A percentile compares a stretch with the other conserved stretches of the same genome.
phyloP scores from a whole-genome alignment of 2,113 vertebrate genomes.

The Delphinus delphis region DNA sequence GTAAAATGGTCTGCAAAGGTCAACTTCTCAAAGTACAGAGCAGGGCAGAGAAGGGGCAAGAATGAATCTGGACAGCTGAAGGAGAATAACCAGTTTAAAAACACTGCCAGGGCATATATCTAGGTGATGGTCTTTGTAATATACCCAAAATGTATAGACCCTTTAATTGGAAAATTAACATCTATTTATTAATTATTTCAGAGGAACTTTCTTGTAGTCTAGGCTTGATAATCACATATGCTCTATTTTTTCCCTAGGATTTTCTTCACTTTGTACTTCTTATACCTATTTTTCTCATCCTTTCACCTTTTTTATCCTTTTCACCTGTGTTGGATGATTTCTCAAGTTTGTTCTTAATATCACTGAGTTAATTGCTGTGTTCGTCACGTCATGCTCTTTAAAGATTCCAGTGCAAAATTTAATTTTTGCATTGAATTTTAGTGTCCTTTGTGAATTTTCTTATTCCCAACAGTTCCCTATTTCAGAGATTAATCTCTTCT shows the following conservation, averaged over 20 bases:
- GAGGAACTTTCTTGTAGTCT: not conserved
- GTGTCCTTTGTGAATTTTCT: conserved; percentile 4
- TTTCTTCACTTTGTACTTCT: not conserved
- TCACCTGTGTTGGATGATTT: not conserved
- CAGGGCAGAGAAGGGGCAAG: not conserved
- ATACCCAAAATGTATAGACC: not conserved
- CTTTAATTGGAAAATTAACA: not conserved
- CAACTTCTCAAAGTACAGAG: not conserved
- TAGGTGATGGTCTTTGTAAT: not conserved
- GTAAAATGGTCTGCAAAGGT: not conserved
- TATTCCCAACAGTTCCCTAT: not conserved
- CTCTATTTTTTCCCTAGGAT: not conserved
- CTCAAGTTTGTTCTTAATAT: conserved; percentile 1
- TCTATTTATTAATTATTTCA: not conserved
- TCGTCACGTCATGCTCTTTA: not conserved
- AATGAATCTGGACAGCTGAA: not conserved
- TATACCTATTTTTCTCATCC: not conserved
- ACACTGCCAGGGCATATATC: not conserved
- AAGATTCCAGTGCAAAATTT: not conserved
- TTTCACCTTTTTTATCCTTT: not conserved
- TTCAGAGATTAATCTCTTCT: not conserved
- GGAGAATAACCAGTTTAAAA: not conserved
- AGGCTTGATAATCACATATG: not conserved
- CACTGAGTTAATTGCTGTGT: not conserved
- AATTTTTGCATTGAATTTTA: not conserved